phyloP scores from a whole-genome alignment of 2,888 invertebrate genomes.

The Mystacides longicornis region DNA sequence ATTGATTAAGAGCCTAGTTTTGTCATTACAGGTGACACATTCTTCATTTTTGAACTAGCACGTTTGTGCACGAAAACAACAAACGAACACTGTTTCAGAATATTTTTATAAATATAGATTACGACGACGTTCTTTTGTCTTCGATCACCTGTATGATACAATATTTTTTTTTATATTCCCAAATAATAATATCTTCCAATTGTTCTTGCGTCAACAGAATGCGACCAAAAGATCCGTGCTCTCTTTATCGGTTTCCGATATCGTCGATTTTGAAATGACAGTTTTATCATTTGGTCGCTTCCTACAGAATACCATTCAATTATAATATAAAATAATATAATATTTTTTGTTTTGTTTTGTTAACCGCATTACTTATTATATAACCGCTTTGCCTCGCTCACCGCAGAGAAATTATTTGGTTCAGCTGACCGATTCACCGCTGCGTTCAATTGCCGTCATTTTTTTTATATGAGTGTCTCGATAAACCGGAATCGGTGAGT shows the following conservation, averaged over 20 bases:
- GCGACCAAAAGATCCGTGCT: neutral
- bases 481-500: slow-evolving; percentile 10
- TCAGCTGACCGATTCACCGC: slow-evolving; percentile 1
- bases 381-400: neutral
- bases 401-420: neutral
- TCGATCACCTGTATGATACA: slow-evolving; percentile 6
- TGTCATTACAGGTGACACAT: too few species aligned
- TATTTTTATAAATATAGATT: too few species aligned
- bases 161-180: too few species aligned
- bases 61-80: too few species aligned
- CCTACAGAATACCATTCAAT: slow-evolving; percentile 3
- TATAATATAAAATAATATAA: neutral
- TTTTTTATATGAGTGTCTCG: slow-evolving; percentile 1
- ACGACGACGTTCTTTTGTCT: too few species aligned
- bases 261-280: too few species aligned
- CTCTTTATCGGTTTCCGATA: too few species aligned
- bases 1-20: too few species aligned
- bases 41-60: too few species aligned
- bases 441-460: slow-evolving; percentile 7
- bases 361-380: slow-evolving; percentile 1
- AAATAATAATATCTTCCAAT: too few species aligned
- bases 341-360: neutral
- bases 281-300: neutral
- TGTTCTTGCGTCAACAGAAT: neutral
- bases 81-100: too few species aligned